These are phyloP conservation scores for Falcaria lacertinaria DNA, from an alignment of 2,888 invertebrate genomes.

Conservation along the genomic window DNA sequence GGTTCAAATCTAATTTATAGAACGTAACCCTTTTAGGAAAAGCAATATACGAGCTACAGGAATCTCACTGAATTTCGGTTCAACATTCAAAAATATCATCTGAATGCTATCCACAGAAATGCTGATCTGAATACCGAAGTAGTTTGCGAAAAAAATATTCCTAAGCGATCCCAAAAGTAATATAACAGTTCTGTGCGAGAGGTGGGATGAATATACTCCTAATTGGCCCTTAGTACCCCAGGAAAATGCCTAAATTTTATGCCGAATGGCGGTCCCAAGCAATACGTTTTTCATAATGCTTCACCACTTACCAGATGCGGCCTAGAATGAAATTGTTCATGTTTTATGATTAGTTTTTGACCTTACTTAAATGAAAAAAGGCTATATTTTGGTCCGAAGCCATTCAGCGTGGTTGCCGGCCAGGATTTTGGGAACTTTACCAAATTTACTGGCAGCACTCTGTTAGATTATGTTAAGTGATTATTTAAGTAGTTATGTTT, in stretches of 20 bases:
- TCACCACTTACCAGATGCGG: neutral
- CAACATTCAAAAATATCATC: neutral
- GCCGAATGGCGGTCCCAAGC: neutral
- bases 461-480: no score
- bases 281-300: neutral
- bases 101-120: neutral
- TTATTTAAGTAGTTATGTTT: no score
- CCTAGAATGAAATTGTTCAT: neutral
- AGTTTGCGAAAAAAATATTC: neutral
- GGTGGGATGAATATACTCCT: slow-evolving; percentile 1
- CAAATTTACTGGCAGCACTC: no score
- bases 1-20: no score
- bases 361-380: no score
- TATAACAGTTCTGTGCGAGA: neutral
- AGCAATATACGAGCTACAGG: no score
- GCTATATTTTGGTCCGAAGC: no score
- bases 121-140: neutral
- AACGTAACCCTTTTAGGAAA: no score
- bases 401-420: no score
- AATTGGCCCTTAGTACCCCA: neutral
- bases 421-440: no score
- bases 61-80: no score
- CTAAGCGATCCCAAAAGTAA: neutral
- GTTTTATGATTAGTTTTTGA: neutral
- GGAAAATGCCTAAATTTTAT: neutral